Base-by-base conservation (phyloP, 2,797 vertebrate species). In the Moxostoma hubbsi region DNA sequence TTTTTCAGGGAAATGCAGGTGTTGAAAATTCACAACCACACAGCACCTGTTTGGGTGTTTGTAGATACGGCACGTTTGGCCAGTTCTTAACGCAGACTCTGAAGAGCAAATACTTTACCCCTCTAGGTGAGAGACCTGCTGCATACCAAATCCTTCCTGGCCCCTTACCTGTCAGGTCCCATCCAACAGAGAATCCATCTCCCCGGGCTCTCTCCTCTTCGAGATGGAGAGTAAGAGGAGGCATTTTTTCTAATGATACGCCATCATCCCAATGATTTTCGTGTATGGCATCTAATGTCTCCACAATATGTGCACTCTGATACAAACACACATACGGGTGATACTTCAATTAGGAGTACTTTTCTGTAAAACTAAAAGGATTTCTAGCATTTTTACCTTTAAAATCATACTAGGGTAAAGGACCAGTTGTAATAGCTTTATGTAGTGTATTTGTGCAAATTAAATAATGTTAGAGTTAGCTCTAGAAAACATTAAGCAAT, bases 81-180 rank as follows among this genome's bases (percentile, higher is more conserved):
- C 47, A 18, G 45, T 58, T 77, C 45, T 50, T n/a, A 59, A 13
- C 16, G 11, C 13, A 0, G 59, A 45, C 49, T 64, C 49, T 16
- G 64, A 58, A 62, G 73, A 77, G 64, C 82, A 74, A 79, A 83
- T 46, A 77, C 49, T 69, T 80, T 57, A 9, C 49, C 74, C 70
- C 82, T 76, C 77, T 70, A 80, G 77, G 82, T 82, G 80, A 80
- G 82, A 82, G 70, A 68, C 69, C 65, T 53, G 73, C 73, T 78
- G 79, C 59, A 82, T 85, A 77, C 66, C 55, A 65, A 80, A 59
- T 78, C 51, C 70, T 9, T 61, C 61, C 10, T 55, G 58, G 53
- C 24, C 70, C 53, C 9, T 9, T 50, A 24, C 47, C 64, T 74
- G 78, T 81, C 82, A 80, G 68, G 36, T 36, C 50, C 54, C 24